Evolutionary conservation across 2,113 vertebrate genomes (phyloP).

Genomic region (Lonchura striata): DNA sequence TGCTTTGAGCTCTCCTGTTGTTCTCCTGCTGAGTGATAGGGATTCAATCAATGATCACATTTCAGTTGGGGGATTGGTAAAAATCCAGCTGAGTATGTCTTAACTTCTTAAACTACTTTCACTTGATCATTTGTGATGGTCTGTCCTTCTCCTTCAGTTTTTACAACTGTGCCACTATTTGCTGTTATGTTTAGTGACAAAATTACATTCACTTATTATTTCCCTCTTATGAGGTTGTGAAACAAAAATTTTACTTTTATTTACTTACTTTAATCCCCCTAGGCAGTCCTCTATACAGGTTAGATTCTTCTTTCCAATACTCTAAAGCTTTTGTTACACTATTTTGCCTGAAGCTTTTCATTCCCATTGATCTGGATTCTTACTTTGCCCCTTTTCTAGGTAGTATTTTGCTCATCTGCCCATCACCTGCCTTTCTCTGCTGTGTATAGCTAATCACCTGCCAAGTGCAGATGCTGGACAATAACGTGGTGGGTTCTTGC

Average conservation of each 20-base stretch:
- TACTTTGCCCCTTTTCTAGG: background rate
- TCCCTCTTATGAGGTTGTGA: background rate
- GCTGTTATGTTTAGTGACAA: background rate
- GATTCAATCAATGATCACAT: background rate
- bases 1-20: background rate
- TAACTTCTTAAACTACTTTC: background rate
- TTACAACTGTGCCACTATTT: background rate
- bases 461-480: background rate
- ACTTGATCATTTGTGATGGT: background rate
- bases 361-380: background rate
- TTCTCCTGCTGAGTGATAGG: background rate
- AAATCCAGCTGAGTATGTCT: background rate
- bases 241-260: background rate
- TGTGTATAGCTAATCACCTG: background rate
- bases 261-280: background rate
- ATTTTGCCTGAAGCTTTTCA: background rate
- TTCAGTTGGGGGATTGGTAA: background rate
- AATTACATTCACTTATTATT: background rate
- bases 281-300: background rate
- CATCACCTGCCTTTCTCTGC: background rate
- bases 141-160: background rate
- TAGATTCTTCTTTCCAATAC: background rate
- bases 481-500: background rate
- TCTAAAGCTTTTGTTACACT: background rate
- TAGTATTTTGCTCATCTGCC: background rate